These are phyloP conservation scores for Pantelozetes paolii DNA, from an alignment of 2,888 invertebrate species.

Conservation along the genomic window DNA sequence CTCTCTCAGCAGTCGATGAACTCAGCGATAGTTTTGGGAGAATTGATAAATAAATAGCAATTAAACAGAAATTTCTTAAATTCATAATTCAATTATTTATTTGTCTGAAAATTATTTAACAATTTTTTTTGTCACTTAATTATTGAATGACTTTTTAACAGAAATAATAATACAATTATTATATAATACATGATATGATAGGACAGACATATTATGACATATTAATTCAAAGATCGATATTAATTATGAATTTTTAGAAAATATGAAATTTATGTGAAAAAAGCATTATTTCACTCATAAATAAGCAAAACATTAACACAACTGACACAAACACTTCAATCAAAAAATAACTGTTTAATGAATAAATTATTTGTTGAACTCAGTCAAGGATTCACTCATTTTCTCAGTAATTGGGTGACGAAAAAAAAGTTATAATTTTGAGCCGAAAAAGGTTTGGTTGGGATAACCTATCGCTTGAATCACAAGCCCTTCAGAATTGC, in stretches of 20 bases:
- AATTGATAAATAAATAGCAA: not conserved
- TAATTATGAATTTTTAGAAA: no score
- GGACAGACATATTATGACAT: not conserved
- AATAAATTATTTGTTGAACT: not conserved
- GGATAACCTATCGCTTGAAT: not conserved
- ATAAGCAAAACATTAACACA: not conserved
- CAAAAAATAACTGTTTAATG: not conserved
- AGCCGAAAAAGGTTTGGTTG: not conserved
- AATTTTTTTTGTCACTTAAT: not conserved
- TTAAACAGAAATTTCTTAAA: not conserved
- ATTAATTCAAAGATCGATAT: not conserved
- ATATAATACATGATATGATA: conserved; percentile 2
- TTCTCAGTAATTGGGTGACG: not conserved
- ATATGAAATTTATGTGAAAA: not conserved
- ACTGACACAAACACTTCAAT: not conserved
- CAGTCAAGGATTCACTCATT: not conserved
- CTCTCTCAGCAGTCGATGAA: conserved; percentile 25
- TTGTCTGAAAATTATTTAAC: not conserved
- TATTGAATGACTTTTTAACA: not conserved
- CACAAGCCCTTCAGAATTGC: not conserved
- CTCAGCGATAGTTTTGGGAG: no score
- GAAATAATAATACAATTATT: not conserved
- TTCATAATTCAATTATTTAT: conserved; percentile 3
- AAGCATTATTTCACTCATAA: not conserved
- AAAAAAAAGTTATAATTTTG: not conserved